Evolutionary conservation across 2,888 invertebrate species (phyloP), one percentile per base, ranked within the genome.

Genomic region (Amaurobius ferox): DNA sequence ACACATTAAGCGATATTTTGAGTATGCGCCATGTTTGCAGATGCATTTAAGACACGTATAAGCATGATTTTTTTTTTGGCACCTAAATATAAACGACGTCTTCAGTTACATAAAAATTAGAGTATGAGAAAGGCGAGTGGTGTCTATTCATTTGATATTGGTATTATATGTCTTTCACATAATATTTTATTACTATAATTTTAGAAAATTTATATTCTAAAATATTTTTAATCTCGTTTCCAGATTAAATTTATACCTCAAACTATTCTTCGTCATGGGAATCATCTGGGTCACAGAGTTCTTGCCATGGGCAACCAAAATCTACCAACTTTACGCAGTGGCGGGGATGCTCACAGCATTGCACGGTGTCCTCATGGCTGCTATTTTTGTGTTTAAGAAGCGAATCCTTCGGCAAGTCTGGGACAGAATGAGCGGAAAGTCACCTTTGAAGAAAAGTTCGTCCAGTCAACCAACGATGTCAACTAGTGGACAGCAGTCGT

Each of bases 331-430:
- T 19, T 88, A 88, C 40, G 87, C 88, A 7, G 11, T 88, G 9
- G 88, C 89, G 9, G 89, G 89, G 28, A 81, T 89, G 39, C 26
- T 89, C n/a, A 89, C 88, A 9, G 89, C 88, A 11, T 66, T 88
- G 11, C 86, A 88, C 30, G 89, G 88, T 0, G 79, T 91, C 29
- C 89, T 90, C 79, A 90, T 91, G 61, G 91, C 91, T 79, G 66
- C 90, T 29, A 89, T 91, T 29, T 90, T 91, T 87, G 90, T 91
- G 67, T 90, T 90, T 88, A 91, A 91, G 70, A 77, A 66, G 29
- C 39, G 64, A 3, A 79, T 79, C 5, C 62, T 87, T 0, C 29
- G 19, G 11, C 61, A 74, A 23, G 30, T 79, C 29, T 70, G 39
- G 3, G 32, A 86, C 0, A 74, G 23, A 23, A 55, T 55, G 2